These are phyloP conservation scores for Linnaemya vulpina DNA, from an alignment of 2,888 invertebrate genomes.

Conservation along the genomic window DNA sequence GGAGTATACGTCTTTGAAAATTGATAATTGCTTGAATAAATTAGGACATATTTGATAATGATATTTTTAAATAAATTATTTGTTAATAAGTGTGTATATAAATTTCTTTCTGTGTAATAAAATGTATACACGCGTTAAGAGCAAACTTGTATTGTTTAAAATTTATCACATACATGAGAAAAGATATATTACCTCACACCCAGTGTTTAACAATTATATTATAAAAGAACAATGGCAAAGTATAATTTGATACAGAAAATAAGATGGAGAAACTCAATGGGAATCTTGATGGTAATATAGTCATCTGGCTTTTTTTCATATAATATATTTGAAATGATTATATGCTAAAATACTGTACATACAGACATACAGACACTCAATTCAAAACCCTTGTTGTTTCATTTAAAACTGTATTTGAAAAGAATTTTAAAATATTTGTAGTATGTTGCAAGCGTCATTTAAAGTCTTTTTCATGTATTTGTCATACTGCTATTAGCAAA, in stretches of 20 bases:
- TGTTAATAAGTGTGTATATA: background rate
- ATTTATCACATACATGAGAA: conserved; percentile 48
- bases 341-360: background rate
- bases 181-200: conserved; percentile 31
- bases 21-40: background rate
- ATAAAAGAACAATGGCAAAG: conserved; percentile 44
- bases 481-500: no score
- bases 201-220: conserved; percentile 14
- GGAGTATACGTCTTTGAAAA: background rate
- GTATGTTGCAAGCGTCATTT: no score
- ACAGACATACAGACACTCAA: no score
- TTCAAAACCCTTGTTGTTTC: no score
- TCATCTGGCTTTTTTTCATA: background rate
- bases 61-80: background rate
- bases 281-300: conserved; percentile 4
- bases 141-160: conserved; percentile 26
- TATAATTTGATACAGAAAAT: background rate
- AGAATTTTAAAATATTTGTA: no score
- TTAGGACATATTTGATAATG: conserved; percentile 5
- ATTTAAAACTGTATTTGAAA: no score
- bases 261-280: conserved; percentile 24
- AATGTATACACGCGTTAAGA: conserved; percentile 34
- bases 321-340: background rate
- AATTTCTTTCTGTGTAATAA: background rate
- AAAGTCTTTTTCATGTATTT: no score